phyloP scores from a whole-genome alignment of 2,888 invertebrate genomes.

The Oligia latruncula region DNA sequence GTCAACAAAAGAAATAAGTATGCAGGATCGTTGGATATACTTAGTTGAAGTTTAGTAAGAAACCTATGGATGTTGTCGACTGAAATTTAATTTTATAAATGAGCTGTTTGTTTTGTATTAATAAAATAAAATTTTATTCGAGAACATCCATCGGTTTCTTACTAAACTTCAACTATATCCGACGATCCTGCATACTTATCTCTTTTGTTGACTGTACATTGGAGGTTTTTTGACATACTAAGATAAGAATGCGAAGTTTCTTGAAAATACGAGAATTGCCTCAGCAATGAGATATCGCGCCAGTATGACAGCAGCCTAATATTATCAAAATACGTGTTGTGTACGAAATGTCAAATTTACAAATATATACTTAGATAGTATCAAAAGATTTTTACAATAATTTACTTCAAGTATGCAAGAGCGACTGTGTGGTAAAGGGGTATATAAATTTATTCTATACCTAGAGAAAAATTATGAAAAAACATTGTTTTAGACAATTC shows the following conservation, averaged over 20 bases:
- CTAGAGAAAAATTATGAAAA: slow-evolving; percentile 54
- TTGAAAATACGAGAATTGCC: neutral
- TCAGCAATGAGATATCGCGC: slow-evolving; percentile 4
- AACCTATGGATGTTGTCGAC: no score
- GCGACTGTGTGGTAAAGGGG: slow-evolving; percentile 52
- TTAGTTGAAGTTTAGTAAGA: no score
- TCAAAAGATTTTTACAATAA: slow-evolving; percentile 70
- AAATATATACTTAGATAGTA: slow-evolving; percentile 66
- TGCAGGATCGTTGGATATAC: no score
- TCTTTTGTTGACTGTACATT: no score
- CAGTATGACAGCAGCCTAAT: slow-evolving; percentile 28
- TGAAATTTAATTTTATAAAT: no score
- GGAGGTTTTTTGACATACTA: neutral
- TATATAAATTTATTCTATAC: slow-evolving; percentile 57
- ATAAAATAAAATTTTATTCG: no score
- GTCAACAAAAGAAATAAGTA: no score
- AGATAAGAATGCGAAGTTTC: neutral
- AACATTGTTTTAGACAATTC: slow-evolving; percentile 37
- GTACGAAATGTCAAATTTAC: slow-evolving; percentile 67
- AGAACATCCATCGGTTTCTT: no score
- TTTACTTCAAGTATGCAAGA: slow-evolving; percentile 60
- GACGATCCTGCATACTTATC: no score
- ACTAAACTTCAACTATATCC: no score
- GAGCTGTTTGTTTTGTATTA: no score
- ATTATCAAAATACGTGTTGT: slow-evolving; percentile 64